Conservation (phyloP, 1,140 invertebrate genomes). For the Heliconius eleuchia region DNA sequence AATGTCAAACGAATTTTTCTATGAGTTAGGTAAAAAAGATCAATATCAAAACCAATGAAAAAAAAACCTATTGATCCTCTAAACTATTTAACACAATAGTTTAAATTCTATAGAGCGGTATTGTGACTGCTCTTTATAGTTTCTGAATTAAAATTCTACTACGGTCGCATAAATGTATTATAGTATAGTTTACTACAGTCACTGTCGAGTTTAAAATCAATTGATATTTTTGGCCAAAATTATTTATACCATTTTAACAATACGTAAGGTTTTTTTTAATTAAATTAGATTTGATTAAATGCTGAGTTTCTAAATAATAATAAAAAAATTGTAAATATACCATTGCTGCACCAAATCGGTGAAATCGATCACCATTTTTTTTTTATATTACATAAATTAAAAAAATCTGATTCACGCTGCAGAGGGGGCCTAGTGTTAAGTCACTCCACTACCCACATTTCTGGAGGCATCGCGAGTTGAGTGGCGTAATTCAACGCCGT, state of each 20-base stretch:
- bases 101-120: background rate
- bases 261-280: background rate
- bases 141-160: conserved; percentile 1
- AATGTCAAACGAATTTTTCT: background rate
- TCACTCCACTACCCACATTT: too few relatives aligned
- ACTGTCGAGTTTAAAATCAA: background rate
- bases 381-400: too few relatives aligned
- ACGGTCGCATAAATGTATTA: background rate
- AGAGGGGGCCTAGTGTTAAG: too few relatives aligned
- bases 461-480: too few relatives aligned
- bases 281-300: background rate
- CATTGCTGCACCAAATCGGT: too few relatives aligned
- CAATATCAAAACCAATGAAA: background rate
- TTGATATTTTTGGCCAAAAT: background rate
- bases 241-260: background rate
- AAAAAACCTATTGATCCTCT: background rate
- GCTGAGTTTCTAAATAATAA: too few relatives aligned
- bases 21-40: background rate
- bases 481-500: too few relatives aligned
- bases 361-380: too few relatives aligned
- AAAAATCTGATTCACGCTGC: too few relatives aligned
- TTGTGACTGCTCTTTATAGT: background rate
- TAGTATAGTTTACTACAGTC: background rate
- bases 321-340: too few relatives aligned
- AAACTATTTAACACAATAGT: background rate